Evolutionary conservation across 2,113 vertebrate species (phyloP), one percentile per base, ranked within the genome.

Genomic region (Erpornis zantholeuca): DNA sequence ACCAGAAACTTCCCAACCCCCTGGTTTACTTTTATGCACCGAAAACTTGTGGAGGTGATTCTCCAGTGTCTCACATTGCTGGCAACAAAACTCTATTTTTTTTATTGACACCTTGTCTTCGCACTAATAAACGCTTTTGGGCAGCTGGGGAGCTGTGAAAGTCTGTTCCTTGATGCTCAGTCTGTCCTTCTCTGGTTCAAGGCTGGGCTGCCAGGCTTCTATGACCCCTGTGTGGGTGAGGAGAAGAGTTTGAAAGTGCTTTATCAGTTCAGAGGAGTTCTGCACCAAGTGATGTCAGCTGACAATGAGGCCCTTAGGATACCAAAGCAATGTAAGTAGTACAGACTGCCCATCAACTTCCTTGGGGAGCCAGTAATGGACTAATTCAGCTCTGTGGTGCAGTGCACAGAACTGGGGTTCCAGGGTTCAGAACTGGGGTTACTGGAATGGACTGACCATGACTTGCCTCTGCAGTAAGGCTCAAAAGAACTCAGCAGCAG

Each of bases 231-330:
- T 1, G 98, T 99, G 63, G 99, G 99, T 19, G 99, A 99, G 94
- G 99, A 99, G 89, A 99, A 99, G 98, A 99, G 98, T 96, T 97
- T 99, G 84, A 99, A 99, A 95, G 98, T 99, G 97, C 99, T 99
- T 47, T 99, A 99, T 98, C 99, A 99, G 98, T 99, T 99, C 98
- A 98, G 99, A 36, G 99, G 99, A 25, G 99, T 99, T 93, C 98
- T 99, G 96, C 99, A 99, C 94, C 99, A 99, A 97, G 99, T 99
- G 96, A 98, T 99, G 97, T 98, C 98, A 16, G 98, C 98, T 53
- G 99, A 99, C 97, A 97, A 96, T 0, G 99, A 99, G 97, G 97
- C 99, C 80, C 99, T 99, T 93, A 98, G 99, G 98, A 99, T 99
- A 99, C 99, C 99, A 98, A 99, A 99, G 99, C 99, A 99, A 97